phyloP scores from a whole-genome alignment of 2,797 vertebrate species.

The Amblyraja radiata region DNA sequence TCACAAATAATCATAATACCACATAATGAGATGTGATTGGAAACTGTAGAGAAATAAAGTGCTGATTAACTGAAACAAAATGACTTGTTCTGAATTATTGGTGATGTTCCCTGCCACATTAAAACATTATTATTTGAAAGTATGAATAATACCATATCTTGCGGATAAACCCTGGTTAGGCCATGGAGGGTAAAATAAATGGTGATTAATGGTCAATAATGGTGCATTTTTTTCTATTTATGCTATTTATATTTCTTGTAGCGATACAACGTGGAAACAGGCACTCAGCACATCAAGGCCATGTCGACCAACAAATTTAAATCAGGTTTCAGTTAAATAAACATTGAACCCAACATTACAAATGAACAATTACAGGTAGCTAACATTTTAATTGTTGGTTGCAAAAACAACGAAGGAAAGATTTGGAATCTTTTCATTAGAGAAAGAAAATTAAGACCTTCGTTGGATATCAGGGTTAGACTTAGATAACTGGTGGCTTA shows the following conservation, averaged over 20 bases:
- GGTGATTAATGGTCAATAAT: no score
- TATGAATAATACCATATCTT: background rate
- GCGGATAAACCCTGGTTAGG: background rate
- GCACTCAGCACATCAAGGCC: no score
- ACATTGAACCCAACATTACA: background rate
- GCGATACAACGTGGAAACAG: no score
- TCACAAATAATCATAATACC: background rate
- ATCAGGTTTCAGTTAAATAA: background rate
- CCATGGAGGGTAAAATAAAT: background rate
- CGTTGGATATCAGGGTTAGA: background rate
- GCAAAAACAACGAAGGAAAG: background rate
- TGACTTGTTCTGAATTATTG: background rate
- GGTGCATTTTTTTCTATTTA: background rate
- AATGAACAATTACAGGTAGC: background rate
- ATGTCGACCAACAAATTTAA: no score
- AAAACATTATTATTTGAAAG: background rate
- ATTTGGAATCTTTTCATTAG: background rate
- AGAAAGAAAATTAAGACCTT: background rate
- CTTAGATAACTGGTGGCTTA: background rate
- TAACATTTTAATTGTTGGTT: conserved; percentile 4
- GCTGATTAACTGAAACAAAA: background rate
- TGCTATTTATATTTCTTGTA: background rate
- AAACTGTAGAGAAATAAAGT: background rate
- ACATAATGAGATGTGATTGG: background rate
- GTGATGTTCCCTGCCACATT: background rate